Evolutionary conservation across 2,797 vertebrate species (phyloP).

Genomic region (Okamejei kenojei): DNA sequence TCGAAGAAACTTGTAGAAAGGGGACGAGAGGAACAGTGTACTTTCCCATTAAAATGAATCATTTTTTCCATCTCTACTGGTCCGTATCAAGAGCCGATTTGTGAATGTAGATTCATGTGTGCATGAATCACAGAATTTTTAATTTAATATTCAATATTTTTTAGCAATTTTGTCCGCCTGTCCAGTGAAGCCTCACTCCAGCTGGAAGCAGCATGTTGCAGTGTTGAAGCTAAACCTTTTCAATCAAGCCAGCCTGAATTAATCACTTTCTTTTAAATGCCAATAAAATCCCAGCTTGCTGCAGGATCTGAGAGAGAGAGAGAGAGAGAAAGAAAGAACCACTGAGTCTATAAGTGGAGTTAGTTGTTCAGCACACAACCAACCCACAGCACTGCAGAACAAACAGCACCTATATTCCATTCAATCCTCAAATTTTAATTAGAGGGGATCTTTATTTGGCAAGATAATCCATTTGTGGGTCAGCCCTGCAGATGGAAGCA

Average conservation of each 20-base stretch:
- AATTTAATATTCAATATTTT: not conserved
- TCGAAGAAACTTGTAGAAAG: no score
- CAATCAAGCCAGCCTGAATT: slow-evolving; percentile 34
- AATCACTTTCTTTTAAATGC: slow-evolving; percentile 21
- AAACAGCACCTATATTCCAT: no score
- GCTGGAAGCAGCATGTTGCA: slow-evolving; percentile 3
- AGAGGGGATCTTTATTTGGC: no score
- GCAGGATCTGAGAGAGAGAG: not conserved
- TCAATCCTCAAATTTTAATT: no score
- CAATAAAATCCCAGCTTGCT: slow-evolving; percentile 28
- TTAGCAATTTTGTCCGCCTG: not conserved
- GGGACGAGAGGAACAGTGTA: not conserved
- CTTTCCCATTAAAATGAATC: not conserved
- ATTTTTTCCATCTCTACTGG: not conserved
- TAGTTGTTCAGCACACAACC: no score
- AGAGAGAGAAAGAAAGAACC: no score
- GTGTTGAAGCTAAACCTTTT: slow-evolving; percentile 26
- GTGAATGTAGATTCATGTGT: not conserved
- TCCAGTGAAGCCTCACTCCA: not conserved
- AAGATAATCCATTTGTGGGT: no score
- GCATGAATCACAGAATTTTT: not conserved
- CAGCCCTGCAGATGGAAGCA: no score
- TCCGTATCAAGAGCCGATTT: not conserved
- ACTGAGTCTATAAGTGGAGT: no score
- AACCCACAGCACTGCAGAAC: no score